Evolutionary conservation across 2,888 invertebrate genomes (phyloP).

Genomic region (Alloscopus bannaensis): DNA sequence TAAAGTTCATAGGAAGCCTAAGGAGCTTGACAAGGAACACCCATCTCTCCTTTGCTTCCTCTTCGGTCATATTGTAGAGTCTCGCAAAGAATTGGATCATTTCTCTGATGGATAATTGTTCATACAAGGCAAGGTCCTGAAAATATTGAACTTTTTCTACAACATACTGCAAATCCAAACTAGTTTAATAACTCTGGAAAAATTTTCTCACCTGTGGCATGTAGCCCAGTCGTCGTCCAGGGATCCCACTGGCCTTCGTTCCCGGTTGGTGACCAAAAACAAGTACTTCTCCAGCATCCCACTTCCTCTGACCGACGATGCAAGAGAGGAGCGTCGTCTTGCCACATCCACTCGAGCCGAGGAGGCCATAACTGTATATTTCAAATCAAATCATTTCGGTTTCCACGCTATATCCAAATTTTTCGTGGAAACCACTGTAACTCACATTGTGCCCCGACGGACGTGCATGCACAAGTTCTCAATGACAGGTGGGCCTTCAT

Average conservation of each 20-base stretch:
- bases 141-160: conserved; percentile 68
- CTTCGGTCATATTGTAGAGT: conserved; percentile 63
- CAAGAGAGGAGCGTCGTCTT: conserved; percentile 91
- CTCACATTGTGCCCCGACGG: conserved; percentile 65
- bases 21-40: conserved; percentile 67
- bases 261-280: conserved; percentile 90
- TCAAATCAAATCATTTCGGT: neutral
- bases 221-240: conserved; percentile 78
- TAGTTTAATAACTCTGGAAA: neutral
- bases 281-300: conserved; percentile 91
- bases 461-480: conserved; percentile 66
- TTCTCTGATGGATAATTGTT: conserved; percentile 94
- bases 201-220: conserved; percentile 61
- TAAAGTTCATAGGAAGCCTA: conserved; percentile 53
- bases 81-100: conserved; percentile 67
- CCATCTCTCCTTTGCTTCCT: conserved; percentile 64
- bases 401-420: neutral
- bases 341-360: conserved; percentile 96
- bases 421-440: neutral
- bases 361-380: conserved; percentile 88
- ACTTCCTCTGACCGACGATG: conserved; percentile 89
- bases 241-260: conserved; percentile 88
- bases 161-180: neutral
- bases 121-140: conserved; percentile 91
- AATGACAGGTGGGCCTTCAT: conserved; percentile 56